A percentile compares a stretch with the other conserved stretches of the same genome.
These are phyloP conservation scores for Agrotis ipsilon DNA, from an alignment of 2,888 invertebrate species.

Conservation along the genomic window DNA sequence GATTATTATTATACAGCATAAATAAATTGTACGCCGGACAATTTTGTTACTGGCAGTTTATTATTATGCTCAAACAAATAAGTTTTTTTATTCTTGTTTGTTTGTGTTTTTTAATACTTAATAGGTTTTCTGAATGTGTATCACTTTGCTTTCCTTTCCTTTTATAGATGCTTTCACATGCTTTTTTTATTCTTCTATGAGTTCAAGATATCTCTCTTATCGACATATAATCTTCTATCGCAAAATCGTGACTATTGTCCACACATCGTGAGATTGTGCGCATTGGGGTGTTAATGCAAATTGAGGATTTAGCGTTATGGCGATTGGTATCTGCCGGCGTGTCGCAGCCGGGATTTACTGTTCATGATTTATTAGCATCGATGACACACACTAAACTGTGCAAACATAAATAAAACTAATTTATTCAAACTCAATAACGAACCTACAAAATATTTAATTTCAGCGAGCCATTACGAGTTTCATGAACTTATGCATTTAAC, in stretches of 20 bases:
- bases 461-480: slow-evolving; percentile 52
- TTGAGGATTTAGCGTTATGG: slow-evolving; percentile 84
- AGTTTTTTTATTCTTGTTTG: slow-evolving; percentile 11
- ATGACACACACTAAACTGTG: slow-evolving; percentile 51
- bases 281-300: slow-evolving; percentile 82
- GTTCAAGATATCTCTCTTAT: slow-evolving; percentile 43
- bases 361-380: slow-evolving; percentile 74
- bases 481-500: slow-evolving; percentile 78
- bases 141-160: neutral
- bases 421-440: slow-evolving; percentile 6
- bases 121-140: neutral
- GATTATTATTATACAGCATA: slow-evolving; percentile 57
- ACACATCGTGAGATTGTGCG: slow-evolving; percentile 61
- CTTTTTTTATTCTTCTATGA: slow-evolving; percentile 2
- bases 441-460: slow-evolving; percentile 34
- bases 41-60: slow-evolving; percentile 25
- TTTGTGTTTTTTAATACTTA: neutral
- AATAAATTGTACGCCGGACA: slow-evolving; percentile 39
- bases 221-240: slow-evolving; percentile 49
- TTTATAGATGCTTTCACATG: neutral
- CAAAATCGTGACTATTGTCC: slow-evolving; percentile 53
- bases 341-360: slow-evolving; percentile 74
- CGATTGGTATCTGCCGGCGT: slow-evolving; percentile 78
- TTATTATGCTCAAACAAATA: slow-evolving; percentile 22
- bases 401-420: slow-evolving; percentile 39